A percentile compares a stretch with the other conserved stretches of the same genome.
Conservation (phyloP, 2,113 vertebrate species). For the Marcusenius ussheri region DNA sequence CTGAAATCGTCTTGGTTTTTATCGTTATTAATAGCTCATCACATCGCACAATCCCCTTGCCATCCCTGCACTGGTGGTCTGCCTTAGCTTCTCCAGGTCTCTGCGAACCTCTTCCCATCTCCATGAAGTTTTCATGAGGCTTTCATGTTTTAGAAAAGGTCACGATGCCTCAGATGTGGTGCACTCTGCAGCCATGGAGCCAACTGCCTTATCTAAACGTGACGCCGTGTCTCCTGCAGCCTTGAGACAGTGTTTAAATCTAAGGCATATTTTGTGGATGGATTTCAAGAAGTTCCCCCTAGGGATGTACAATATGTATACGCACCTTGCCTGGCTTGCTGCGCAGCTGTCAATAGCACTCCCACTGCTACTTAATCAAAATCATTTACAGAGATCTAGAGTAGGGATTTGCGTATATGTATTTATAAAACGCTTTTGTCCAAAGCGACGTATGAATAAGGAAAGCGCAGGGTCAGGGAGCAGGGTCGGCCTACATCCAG, state of each 20-base stretch:
- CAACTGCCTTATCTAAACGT: constrained; percentile 85
- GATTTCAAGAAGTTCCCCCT: neutral
- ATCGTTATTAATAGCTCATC: neutral
- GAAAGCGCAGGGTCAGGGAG: neutral
- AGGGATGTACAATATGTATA: neutral
- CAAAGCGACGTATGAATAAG: neutral
- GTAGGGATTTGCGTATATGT: neutral
- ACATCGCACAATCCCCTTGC: neutral
- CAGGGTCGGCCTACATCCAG: neutral
- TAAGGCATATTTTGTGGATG: neutral
- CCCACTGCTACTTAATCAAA: neutral
- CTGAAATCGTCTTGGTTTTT: neutral
- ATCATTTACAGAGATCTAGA: neutral
- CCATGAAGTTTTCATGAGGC: neutral
- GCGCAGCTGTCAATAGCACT: neutral
- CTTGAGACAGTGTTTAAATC: constrained; percentile 59
- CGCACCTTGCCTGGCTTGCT: neutral
- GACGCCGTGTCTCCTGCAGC: constrained; percentile 93
- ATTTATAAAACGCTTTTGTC: neutral
- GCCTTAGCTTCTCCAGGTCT: neutral
- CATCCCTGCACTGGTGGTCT: neutral
- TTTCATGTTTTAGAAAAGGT: neutral
- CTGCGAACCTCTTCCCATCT: neutral
- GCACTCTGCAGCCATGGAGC: neutral
- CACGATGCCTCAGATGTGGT: neutral